Base-by-base conservation (phyloP, 1,140 invertebrate genomes). In the Samia ricini region DNA sequence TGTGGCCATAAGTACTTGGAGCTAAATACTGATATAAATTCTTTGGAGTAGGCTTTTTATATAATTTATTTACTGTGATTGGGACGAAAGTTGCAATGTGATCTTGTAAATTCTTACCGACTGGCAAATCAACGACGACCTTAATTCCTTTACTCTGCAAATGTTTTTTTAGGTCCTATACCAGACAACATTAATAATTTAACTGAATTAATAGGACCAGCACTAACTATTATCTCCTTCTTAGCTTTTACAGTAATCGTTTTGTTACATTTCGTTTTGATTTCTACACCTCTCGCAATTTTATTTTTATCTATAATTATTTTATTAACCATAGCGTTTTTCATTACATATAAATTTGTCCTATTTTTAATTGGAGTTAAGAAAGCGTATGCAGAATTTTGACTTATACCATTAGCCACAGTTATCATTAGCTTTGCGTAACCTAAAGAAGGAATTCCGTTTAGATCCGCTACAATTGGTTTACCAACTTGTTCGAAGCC, bases 131-230 rank as follows among this genome's bases (percentile, higher is more conserved):
- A 15, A 6, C 15, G 15, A 50, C 20, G 10, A 50, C 48, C n/a
- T 20, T 20, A 20, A 50, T 50, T 10, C 48, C 48, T 5, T 50
- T 18, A 50, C 48, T 50, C 20, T 20, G n/a, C 2, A 50, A 20
- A 50, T 50, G n/a, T 18, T 50, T 50, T n/a, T 15, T 50, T 50
- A 50, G 94, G 93, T 7, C 94, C 94, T 15, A 95, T 91, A 20
- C 95, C 95, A 12, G 94, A 94, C 2, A 94, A 50, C 48, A 50
- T 50, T 50, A 50, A 20, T 18, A 50, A 20, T 10, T 50, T 50
- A 20, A 15, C 2, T 18, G 48, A 50, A 20, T 50, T 50, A 15
- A 50, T 50, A 20, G 48, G 10, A 2, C 48, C 48, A 20, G 48
- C 48, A 5, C n/a, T 2, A 3, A 50, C 20, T 50, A 50, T 50